Evolutionary conservation across 2,888 invertebrate genomes (phyloP).

Genomic region (Caenorhabditis sinica): DNA sequence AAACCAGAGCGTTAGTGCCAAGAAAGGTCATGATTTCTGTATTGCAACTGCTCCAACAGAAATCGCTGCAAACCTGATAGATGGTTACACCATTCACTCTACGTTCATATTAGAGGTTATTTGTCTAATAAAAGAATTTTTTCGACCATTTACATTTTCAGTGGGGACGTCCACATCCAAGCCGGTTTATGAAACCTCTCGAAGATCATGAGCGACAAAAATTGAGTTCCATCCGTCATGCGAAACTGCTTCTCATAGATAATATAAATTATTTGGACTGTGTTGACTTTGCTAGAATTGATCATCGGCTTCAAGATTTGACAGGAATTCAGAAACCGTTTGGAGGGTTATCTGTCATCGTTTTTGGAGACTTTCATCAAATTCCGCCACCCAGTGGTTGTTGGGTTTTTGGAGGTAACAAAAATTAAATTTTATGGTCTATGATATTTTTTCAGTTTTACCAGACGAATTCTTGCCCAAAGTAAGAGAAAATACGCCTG

Average conservation of each 20-base stretch:
- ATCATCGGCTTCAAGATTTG: neutral
- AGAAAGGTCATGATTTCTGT: neutral
- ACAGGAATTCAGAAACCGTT: neutral
- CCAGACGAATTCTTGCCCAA: neutral
- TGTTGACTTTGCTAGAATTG: neutral
- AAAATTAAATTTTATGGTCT: too few species aligned
- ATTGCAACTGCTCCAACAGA: neutral
- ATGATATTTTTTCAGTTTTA: too few species aligned
- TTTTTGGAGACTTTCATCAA: constrained; percentile 5
- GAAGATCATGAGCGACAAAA: too few species aligned
- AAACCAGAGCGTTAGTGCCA: neutral
- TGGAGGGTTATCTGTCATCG: neutral
- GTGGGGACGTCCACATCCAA: too few species aligned
- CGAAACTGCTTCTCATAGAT: neutral
- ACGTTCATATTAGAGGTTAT: too few species aligned
- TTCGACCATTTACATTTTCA: too few species aligned
- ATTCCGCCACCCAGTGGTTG: neutral
- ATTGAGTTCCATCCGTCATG: too few species aligned
- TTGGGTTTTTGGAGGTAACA: neutral
- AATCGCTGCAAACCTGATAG: neutral
- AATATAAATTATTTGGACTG: neutral
- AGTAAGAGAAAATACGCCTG: neutral
- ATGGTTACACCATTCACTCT: neutral
- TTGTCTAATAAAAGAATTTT: too few species aligned
- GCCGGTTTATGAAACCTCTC: too few species aligned